A percentile compares a stretch with the other conserved stretches of the same genome.
Evolutionary conservation across 1,140 invertebrate genomes (phyloP).

Genomic region (Trichonephila inaurata): DNA sequence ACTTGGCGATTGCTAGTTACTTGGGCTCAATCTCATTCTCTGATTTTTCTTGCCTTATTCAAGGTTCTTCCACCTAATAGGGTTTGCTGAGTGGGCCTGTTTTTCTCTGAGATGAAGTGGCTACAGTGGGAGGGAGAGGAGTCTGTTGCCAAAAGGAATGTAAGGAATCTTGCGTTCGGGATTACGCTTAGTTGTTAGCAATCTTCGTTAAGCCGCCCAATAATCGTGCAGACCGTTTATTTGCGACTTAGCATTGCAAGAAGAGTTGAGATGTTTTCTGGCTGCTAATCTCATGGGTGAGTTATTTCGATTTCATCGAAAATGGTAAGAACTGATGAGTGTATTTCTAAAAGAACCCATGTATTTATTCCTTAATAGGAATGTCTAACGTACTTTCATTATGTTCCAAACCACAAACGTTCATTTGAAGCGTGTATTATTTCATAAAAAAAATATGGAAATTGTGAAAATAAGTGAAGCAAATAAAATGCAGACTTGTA

Average conservation of each 20-base stretch:
- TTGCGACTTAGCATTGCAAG: not conserved
- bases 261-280: not conserved
- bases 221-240: slow-evolving; percentile 30
- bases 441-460: too few species aligned
- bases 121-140: not conserved
- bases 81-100: slow-evolving; percentile 3
- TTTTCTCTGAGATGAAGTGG: not conserved
- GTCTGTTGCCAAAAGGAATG: not conserved
- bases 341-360: too few species aligned
- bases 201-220: slow-evolving; percentile 17
- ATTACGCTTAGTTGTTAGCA: slow-evolving; percentile 44
- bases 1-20: not conserved
- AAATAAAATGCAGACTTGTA: too few species aligned
- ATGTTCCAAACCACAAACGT: too few species aligned
- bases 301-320: not conserved
- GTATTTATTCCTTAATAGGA: too few species aligned
- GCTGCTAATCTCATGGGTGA: not conserved
- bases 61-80: not conserved
- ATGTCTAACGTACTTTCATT: too few species aligned
- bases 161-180: not conserved
- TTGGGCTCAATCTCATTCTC: not conserved
- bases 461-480: too few species aligned
- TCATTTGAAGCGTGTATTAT: too few species aligned
- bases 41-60: not conserved
- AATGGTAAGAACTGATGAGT: too few species aligned